Base-by-base conservation (phyloP, 1,140 invertebrate species). In the Cephus cinctus region DNA sequence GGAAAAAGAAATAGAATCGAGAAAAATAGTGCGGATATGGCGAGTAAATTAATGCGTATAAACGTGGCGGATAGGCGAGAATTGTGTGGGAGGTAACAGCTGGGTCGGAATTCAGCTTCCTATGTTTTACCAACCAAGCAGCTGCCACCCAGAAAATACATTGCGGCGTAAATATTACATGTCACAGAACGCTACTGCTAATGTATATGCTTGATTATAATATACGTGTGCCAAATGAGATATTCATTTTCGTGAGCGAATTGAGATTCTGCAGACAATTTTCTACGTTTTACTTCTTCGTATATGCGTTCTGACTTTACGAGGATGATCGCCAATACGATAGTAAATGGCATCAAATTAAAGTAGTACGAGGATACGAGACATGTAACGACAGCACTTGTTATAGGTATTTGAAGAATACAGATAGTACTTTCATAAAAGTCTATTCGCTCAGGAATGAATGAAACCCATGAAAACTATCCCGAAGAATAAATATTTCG, bases 101-200 rank as follows among this genome's bases (percentile, higher is more conserved):
- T 41, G 5, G 20, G 39, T 11, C 11, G 4, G 39, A 41, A 41
- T 18, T 22, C 39, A 21, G 6, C n/a, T 21, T 41, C n/a, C 20
- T 41, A 12, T n/a, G 5, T 41, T 41, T 40, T 21, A 41, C 39
- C 19, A 20, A 23, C 18, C 18, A 8, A 15, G 11, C 39, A 41
- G 39, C 39, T 41, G 39, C 39, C 39, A 23, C 39, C 16, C 14
- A 41, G 39, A 22, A 41, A 41, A 41, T 41, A 23, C 39, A 41
- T 19, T 19, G n/a, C 16, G 39, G 39, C n/a, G 39, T 41, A 41
- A 41, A 41, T 21, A 41, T 41, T 22, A 41, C 39, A 19, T 41
- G 39, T 41, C 39, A 41, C 5, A 41, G 39, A 41, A 41, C 21
- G 39, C 39, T 41, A 41, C 14, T 27, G 39, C 20, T 41, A 21